A percentile compares a stretch with the other conserved stretches of the same genome.
phyloP scores from a whole-genome alignment of 92 coral and sea anemone species.

The Paragorgia papillata region DNA sequence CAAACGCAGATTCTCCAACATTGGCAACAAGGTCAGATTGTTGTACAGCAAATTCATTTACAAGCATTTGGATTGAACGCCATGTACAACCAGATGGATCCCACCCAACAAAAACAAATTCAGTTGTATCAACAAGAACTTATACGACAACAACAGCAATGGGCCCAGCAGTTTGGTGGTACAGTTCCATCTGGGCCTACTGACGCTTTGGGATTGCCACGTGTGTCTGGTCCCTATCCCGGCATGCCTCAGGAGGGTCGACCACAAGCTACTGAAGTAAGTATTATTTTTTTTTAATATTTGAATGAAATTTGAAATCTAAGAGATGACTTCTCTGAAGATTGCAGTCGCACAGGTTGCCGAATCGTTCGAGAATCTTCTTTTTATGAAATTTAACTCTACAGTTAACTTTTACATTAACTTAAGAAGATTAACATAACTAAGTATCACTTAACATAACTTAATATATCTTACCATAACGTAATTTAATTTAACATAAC shows the following conservation, averaged over 20 bases:
- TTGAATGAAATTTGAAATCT: too few species aligned
- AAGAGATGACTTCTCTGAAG: too few species aligned
- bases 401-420: too few species aligned
- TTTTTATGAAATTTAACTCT: too few species aligned
- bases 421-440: too few species aligned
- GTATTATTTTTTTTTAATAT: too few species aligned
- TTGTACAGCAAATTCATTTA: slow-evolving; percentile 40
- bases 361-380: too few species aligned
- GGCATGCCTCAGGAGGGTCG: slow-evolving; percentile 28
- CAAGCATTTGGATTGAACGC: slow-evolving; percentile 43
- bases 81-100: slow-evolving; percentile 46
- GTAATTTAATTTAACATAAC: too few species aligned
- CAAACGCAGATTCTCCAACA: slow-evolving; percentile 52
- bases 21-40: slow-evolving; percentile 42
- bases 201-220: neutral
- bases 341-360: too few species aligned
- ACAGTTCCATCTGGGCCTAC: neutral
- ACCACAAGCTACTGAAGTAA: slow-evolving; percentile 16
- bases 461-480: too few species aligned
- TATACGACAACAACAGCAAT: slow-evolving; percentile 82
- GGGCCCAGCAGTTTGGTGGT: slow-evolving; percentile 67
- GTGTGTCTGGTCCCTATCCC: slow-evolving; percentile 4
- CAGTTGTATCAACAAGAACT: slow-evolving; percentile 85
- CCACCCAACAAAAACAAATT: slow-evolving; percentile 72
- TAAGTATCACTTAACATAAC: too few species aligned